These are phyloP conservation scores for Rhadinocentrus ornatus DNA, from an alignment of 2,797 vertebrate species.

Conservation along the genomic window DNA sequence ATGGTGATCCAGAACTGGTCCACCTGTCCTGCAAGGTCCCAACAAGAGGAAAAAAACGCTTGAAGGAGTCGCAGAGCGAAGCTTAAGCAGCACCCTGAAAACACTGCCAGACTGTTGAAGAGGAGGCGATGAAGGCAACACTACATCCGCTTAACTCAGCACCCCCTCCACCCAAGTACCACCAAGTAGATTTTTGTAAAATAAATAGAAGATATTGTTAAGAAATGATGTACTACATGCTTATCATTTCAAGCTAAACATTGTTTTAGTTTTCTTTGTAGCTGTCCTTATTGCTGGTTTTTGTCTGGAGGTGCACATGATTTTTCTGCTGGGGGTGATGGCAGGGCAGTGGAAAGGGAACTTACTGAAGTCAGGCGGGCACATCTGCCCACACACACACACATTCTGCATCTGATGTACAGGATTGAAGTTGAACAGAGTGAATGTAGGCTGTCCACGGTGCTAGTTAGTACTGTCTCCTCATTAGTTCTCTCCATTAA, in stretches of 20 bases:
- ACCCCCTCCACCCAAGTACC: conserved; percentile 41
- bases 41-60: too few relatives aligned
- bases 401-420: conserved; percentile 43
- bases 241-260: conserved; percentile 79
- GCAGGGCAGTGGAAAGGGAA: conserved; percentile 20
- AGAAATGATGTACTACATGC: conserved; percentile 72
- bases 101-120: too few relatives aligned
- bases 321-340: conserved; percentile 25
- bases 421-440: conserved; percentile 56
- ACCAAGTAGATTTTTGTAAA: conserved; percentile 74
- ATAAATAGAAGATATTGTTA: conserved; percentile 66
- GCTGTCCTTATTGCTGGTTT: conserved; percentile 55
- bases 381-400: conserved; percentile 9
- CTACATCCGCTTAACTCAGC: conserved; percentile 47
- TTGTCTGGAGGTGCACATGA: conserved; percentile 39
- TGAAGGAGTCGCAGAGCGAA: too few relatives aligned
- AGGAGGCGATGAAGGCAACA: conserved; percentile 21
- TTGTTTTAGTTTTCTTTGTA: conserved; percentile 51
- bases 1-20: too few relatives aligned
- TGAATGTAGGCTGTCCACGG: conserved; percentile 62
- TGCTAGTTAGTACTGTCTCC: conserved; percentile 43
- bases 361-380: conserved; percentile 24
- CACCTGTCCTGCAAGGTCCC: too few relatives aligned
- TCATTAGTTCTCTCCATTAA: conserved; percentile 45
- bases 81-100: too few relatives aligned